Conservation (phyloP, 1,140 invertebrate genomes). For the Ladona fulva region DNA sequence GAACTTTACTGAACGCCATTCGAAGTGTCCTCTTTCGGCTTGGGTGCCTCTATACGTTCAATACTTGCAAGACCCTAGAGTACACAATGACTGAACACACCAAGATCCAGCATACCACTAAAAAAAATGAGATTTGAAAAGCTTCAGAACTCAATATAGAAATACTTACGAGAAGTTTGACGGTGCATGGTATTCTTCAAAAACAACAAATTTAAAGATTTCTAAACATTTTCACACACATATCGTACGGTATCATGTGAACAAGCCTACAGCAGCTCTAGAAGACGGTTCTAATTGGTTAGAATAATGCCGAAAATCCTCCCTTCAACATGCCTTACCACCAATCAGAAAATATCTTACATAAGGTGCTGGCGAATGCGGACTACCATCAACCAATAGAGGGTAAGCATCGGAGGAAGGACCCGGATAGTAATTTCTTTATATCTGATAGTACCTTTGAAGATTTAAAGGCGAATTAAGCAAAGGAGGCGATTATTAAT, state of each 20-base stretch:
- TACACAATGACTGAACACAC: slow-evolving; percentile 16
- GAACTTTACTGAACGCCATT: slow-evolving; percentile 35
- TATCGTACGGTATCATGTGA: slow-evolving; percentile 31
- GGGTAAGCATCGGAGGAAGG: slow-evolving; percentile 9
- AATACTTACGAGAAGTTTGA: slow-evolving; percentile 19
- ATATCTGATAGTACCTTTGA: neutral
- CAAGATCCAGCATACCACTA: slow-evolving; percentile 20
- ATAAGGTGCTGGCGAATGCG: neutral
- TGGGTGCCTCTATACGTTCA: slow-evolving; percentile 31
- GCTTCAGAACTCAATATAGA: slow-evolving; percentile 15
- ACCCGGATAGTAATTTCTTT: slow-evolving; percentile 15
- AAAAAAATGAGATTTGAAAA: slow-evolving; percentile 18
- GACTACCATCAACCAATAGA: slow-evolving; percentile 12
- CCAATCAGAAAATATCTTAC: slow-evolving; percentile 16
- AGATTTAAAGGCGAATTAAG: neutral
- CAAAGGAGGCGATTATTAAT: too few relatives aligned
- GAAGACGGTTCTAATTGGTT: slow-evolving; percentile 38
- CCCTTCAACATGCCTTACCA: slow-evolving; percentile 20
- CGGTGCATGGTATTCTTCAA: slow-evolving; percentile 19
- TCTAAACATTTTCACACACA: slow-evolving; percentile 30
- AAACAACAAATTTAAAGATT: slow-evolving; percentile 27
- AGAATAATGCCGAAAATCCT: slow-evolving; percentile 35
- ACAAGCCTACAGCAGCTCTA: slow-evolving; percentile 29
- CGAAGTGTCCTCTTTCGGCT: slow-evolving; percentile 34
- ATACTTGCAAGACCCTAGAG: slow-evolving; percentile 25